Base-by-base conservation (phyloP, 2,888 invertebrate genomes). In the Candidula unifasciata region DNA sequence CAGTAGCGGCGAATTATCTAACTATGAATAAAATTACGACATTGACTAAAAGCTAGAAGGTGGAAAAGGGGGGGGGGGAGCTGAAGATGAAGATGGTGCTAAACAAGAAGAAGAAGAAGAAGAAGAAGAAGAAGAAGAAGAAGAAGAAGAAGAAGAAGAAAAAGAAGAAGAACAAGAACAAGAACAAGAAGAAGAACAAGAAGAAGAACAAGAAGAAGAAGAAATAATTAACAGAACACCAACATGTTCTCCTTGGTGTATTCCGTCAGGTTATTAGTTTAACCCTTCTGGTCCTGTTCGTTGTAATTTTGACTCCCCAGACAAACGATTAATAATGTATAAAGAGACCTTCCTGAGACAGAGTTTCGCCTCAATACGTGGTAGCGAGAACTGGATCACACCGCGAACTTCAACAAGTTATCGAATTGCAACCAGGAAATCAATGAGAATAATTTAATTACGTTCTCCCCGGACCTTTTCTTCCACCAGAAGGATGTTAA, bases 121-220 rank as follows among this genome's bases (percentile, higher is more conserved):
- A 54, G 10, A 18, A 54, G 18, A 18, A 54, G 18, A 54, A 54
- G 57, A 54, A 54, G 18, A 54, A 54, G 13, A 54, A 54, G 57
- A 54, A 54, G 57, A 54, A 54, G 57, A 54, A 54, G 57, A 54
- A 54, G 18, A 54, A 54, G 18, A 18, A 18, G 18, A 16, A 18
- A 54, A 54, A 24, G 24, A 68, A 68, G 24, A 24, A 68, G 24
- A 24, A 68, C 8, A 24, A 68, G 24, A 24, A 68, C 8, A 24
- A 68, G 24, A 24, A 68, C 8, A 24, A 68, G 24, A 24, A 68
- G 24, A 68, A 68, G 69, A 68, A 68, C 16, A 68, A 68, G 69
- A 68, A 68, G 69, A 68, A 68, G 69, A 24, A 68, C 8, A 68
- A 68, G 57, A n/a, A n/a, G n/a, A n/a, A n/a, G n/a, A n/a, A n/a